Percentiles rank a stretch among this genome's conserved stretches.
Conservation (phyloP, 2,888 invertebrate species). For the Ectemnius cavifrons region DNA sequence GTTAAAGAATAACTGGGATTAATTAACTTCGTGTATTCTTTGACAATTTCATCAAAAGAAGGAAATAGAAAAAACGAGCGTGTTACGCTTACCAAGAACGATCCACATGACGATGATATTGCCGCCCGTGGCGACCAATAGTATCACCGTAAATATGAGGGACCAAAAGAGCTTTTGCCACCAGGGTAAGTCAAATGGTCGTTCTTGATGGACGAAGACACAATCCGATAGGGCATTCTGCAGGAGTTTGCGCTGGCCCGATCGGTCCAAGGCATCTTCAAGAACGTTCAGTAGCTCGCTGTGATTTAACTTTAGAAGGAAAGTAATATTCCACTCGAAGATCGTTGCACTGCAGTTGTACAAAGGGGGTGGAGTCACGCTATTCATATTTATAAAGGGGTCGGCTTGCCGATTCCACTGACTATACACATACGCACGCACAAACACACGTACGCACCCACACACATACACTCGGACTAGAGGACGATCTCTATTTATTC, state of each 20-base stretch:
- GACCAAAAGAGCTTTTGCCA: slow-evolving; percentile 87
- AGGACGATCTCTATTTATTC: no score
- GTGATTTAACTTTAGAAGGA: slow-evolving; percentile 56
- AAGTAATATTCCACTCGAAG: slow-evolving; percentile 56
- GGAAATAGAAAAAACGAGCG: not conserved
- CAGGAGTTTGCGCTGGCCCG: slow-evolving; percentile 51
- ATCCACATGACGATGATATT: slow-evolving; percentile 97
- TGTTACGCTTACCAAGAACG: slow-evolving; percentile 84
- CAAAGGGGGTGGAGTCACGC: slow-evolving; percentile 48
- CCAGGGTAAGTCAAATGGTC: slow-evolving; percentile 79
- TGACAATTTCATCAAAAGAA: no score
- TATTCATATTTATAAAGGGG: slow-evolving; percentile 55
- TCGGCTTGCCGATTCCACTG: not conserved
- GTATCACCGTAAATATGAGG: slow-evolving; percentile 86
- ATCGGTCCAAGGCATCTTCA: slow-evolving; percentile 57
- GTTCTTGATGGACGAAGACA: slow-evolving; percentile 56
- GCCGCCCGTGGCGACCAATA: slow-evolving; percentile 89
- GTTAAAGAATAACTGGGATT: no score
- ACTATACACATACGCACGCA: not conserved
- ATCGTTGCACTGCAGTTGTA: slow-evolving; percentile 65
- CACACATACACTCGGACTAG: no score
- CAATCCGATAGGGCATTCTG: slow-evolving; percentile 59
- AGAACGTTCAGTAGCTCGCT: slow-evolving; percentile 58
- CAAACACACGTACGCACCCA: no score
- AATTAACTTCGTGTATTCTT: no score